Evolutionary conservation across 2,113 vertebrate species (phyloP).

Genomic region (Eretmochelys imbricata): DNA sequence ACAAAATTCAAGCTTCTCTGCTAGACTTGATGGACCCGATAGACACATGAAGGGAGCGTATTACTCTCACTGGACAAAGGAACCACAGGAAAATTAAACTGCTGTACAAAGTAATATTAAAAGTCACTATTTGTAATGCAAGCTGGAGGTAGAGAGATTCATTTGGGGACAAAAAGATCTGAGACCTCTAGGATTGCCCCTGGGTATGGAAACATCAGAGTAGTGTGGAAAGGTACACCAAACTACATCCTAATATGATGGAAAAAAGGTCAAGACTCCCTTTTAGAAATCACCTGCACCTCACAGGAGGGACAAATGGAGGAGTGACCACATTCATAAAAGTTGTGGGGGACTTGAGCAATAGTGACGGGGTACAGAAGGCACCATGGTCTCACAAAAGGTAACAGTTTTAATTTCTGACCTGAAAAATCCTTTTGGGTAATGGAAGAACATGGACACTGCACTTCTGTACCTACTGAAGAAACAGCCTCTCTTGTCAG

Average conservation of each 20-base stretch:
- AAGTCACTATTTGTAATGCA: not conserved
- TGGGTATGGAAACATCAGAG: not conserved
- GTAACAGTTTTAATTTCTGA: not conserved
- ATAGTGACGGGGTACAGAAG: not conserved
- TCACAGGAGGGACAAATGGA: not conserved
- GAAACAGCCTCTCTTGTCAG: not conserved
- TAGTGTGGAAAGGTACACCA: not conserved
- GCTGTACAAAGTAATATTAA: not conserved
- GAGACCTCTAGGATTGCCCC: accelerated
- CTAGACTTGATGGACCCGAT: accelerated
- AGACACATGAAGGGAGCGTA: accelerated
- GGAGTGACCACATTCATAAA: not conserved
- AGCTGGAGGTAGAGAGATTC: not conserved
- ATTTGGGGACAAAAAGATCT: not conserved
- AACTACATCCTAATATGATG: not conserved
- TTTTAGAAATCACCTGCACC: no score
- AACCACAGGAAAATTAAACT: not conserved
- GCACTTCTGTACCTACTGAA: accelerated
- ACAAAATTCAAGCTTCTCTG: not conserved
- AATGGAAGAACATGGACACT: not conserved
- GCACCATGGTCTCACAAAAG: not conserved
- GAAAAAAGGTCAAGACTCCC: not conserved
- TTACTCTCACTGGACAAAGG: not conserved
- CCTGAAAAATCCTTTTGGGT: accelerated
- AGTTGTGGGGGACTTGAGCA: not conserved